A percentile compares a stretch with the other conserved stretches of the same genome.
phyloP scores from a whole-genome alignment of 2,113 vertebrate species.

The Scortum barcoo region DNA sequence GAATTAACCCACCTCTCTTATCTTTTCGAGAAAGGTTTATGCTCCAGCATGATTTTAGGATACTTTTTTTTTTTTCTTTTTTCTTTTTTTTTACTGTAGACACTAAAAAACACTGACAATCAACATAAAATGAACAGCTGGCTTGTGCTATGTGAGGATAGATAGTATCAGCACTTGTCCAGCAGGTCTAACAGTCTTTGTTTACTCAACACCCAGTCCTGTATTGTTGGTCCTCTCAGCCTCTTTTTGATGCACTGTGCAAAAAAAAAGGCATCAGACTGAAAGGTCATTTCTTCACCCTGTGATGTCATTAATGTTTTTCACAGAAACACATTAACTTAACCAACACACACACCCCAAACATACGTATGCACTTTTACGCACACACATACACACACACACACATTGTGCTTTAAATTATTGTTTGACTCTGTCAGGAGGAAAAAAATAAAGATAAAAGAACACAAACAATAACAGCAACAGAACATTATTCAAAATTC shows the following conservation, averaged over 20 bases:
- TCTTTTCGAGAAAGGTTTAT: not conserved
- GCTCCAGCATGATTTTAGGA: not conserved
- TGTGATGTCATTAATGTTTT: slow-evolving; percentile 51
- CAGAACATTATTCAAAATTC: too few species aligned
- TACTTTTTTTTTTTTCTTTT: not conserved
- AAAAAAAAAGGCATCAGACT: slow-evolving; percentile 26
- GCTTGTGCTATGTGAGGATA: slow-evolving; percentile 16
- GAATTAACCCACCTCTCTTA: not conserved
- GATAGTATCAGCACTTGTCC: slow-evolving; percentile 58
- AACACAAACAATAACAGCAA: not conserved
- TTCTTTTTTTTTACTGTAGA: not conserved
- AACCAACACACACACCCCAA: slow-evolving; percentile 16
- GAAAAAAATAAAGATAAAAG: not conserved
- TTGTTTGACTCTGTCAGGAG: slow-evolving; percentile 22
- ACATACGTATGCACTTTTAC: too few species aligned
- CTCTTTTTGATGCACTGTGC: slow-evolving; percentile 41
- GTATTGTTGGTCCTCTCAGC: slow-evolving; percentile 41
- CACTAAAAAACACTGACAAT: slow-evolving; percentile 3
- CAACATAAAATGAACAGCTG: slow-evolving; percentile 13
- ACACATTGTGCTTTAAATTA: slow-evolving; percentile 13
- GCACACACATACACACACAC: too few species aligned
- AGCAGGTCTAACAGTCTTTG: slow-evolving; percentile 67
- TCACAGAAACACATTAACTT: slow-evolving; percentile 47
- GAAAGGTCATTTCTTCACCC: slow-evolving; percentile 50
- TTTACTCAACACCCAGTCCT: slow-evolving; percentile 71